Conservation (phyloP, 2,797 vertebrate genomes). For the Pitangus sulphuratus region DNA sequence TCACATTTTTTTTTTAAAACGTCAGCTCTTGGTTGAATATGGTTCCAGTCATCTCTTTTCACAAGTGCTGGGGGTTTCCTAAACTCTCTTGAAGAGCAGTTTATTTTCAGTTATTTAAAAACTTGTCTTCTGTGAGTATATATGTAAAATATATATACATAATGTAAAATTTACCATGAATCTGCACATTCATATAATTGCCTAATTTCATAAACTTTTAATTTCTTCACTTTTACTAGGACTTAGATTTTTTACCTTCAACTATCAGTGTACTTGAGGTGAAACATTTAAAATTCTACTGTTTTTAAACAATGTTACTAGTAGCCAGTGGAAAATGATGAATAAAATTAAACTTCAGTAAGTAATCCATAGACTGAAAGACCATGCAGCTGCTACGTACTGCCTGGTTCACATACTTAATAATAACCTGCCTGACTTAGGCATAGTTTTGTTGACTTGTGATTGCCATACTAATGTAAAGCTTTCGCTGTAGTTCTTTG, state of each 20-base stretch:
- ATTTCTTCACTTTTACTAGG: not conserved
- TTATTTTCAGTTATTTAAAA: constrained; percentile 2
- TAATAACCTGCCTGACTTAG: not conserved
- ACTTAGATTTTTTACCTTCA: not conserved
- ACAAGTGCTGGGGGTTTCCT: not conserved
- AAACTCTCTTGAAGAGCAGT: not conserved
- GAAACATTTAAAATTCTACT: not conserved
- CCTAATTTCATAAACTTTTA: not conserved
- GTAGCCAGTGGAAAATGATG: not conserved
- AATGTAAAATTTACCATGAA: not conserved
- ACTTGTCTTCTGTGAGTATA: not conserved
- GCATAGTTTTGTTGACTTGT: not conserved
- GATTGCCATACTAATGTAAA: not conserved
- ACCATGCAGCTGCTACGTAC: fast-evolving
- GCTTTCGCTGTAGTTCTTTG: not conserved
- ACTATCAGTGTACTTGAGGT: not conserved
- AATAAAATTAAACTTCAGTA: not conserved
- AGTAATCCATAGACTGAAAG: not conserved
- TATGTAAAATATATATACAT: not conserved
- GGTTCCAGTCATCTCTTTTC: not conserved
- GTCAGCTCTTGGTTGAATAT: constrained; percentile 14
- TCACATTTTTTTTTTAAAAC: constrained; percentile 10
- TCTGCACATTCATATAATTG: not conserved
- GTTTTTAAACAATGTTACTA: not conserved
- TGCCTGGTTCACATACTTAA: not conserved